Evolutionary conservation across 2,888 invertebrate genomes (phyloP), one percentile per base, ranked within the genome.

Genomic region (Drosophila tanythrix): DNA sequence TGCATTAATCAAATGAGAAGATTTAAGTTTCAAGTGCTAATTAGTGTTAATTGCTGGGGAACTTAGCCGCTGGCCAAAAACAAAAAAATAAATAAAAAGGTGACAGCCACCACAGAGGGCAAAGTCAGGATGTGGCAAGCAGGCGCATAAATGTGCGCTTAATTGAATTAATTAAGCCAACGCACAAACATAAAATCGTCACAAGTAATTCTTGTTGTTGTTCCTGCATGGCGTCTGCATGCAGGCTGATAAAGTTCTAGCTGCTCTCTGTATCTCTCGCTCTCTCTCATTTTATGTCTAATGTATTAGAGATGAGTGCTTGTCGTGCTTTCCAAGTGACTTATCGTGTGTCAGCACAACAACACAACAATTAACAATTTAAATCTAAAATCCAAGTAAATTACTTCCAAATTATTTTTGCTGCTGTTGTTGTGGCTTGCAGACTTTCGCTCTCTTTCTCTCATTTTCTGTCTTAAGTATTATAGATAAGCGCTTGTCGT

Each of bases 91-190:
- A 61, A 36, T 48, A 55, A 71, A 60, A 81, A 81, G 83, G 87
- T 82, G 87, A 68, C 61, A 61, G 63, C 36, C 53, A 10, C 35
- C 48, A 61, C 52, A 62, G 36, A 70, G 65, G 50, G 11, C 51
- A 25, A 56, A 60, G 31, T 33, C 50, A 36, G 72, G 72, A 71
- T 63, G 15, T 52, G 51, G 36, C 64, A 36, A 46, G 56, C 64
- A 58, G 68, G 64, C 73, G 76, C 84, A 84, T 84, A 84, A 84
- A 87, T 86, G 87, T 78, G 83, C 82, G 87, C 84, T 78, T 84
- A 87, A 84, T 84, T 87, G 83, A 84, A 84, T 87, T 84, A 84
- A 84, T 84, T 84, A 84, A 84, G 87, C 76, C 84, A 84, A 82
- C 82, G 87, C 83, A 87, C 84, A 84, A 84, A 81, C 83, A 84